Conservation (phyloP, 2,888 invertebrate genomes). For the Agrilus mali region DNA sequence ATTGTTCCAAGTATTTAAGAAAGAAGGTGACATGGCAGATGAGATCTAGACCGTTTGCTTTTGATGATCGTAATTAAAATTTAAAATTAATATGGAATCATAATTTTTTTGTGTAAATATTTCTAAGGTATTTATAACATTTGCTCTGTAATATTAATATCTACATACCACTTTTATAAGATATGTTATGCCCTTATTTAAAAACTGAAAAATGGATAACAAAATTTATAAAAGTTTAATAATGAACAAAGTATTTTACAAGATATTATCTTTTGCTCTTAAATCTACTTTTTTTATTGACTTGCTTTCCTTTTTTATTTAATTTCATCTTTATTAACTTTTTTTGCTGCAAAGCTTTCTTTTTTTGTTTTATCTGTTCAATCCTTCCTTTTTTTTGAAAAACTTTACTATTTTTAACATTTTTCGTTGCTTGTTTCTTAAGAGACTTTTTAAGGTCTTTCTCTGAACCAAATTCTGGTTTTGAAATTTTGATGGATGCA, state of each 20-base stretch:
- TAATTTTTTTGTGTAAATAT: no score
- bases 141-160: no score
- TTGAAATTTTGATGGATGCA: constrained; percentile 1
- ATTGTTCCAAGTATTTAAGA: neutral
- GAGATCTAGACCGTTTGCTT: no score
- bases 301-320: constrained; percentile 22
- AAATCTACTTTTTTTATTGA: constrained; percentile 30
- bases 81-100: no score
- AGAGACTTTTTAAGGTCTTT: constrained; percentile 58
- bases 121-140: no score
- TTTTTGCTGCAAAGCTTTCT: constrained; percentile 42
- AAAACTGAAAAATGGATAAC: neutral
- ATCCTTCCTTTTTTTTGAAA: constrained; percentile 63
- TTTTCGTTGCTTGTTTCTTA: constrained; percentile 58
- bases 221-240: neutral
- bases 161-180: no score
- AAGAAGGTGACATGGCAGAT: no score
- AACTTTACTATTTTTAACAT: constrained; percentile 63
- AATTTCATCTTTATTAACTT: constrained; percentile 30
- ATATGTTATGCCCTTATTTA: neutral
- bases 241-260: constrained; percentile 3
- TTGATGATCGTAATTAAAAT: no score
- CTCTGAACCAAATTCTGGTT: constrained; percentile 35
- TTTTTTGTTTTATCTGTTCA: constrained; percentile 56
- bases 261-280: constrained; percentile 7